Percentiles rank a stretch among this genome's conserved stretches.
Conservation (phyloP, 2,888 invertebrate genomes). For the Tanypteryx hageni region DNA sequence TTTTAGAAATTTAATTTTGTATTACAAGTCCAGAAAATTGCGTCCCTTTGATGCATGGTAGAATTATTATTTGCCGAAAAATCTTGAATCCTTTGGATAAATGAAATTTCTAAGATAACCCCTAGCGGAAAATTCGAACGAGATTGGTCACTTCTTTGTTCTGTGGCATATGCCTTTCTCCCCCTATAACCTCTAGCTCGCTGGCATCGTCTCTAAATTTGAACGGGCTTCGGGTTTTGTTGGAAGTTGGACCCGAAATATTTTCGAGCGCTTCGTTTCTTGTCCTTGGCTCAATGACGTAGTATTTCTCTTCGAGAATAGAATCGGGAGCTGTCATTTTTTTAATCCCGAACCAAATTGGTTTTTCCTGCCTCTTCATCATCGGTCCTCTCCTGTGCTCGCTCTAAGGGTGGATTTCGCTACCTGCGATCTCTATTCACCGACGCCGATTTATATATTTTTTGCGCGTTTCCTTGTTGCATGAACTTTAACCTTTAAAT, state of each 20-base stretch:
- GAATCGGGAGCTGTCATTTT: neutral
- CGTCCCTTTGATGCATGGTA: too few species aligned
- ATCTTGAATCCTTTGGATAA: too few species aligned
- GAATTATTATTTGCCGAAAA: too few species aligned
- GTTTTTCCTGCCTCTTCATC: neutral
- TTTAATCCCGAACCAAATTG: neutral
- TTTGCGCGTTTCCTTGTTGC: neutral
- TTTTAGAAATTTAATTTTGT: too few species aligned
- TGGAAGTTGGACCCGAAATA: neutral
- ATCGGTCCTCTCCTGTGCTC: neutral
- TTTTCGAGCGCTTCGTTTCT: neutral
- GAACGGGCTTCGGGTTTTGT: neutral
- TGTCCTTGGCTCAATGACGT: neutral
- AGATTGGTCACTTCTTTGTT: too few species aligned
- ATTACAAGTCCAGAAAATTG: too few species aligned
- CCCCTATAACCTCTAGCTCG: neutral
- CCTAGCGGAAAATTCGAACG: too few species aligned
- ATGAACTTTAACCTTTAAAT: conserved; percentile 1
- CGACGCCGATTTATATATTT: neutral
- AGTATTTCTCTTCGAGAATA: neutral
- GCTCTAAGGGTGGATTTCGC: too few species aligned
- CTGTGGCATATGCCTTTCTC: too few species aligned
- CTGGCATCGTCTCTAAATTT: neutral
- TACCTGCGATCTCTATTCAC: too few species aligned
- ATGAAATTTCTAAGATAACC: too few species aligned